These are phyloP conservation scores for Euphonia xanthogaster DNA, from an alignment of 2,797 vertebrate genomes.

Conservation along the genomic window DNA sequence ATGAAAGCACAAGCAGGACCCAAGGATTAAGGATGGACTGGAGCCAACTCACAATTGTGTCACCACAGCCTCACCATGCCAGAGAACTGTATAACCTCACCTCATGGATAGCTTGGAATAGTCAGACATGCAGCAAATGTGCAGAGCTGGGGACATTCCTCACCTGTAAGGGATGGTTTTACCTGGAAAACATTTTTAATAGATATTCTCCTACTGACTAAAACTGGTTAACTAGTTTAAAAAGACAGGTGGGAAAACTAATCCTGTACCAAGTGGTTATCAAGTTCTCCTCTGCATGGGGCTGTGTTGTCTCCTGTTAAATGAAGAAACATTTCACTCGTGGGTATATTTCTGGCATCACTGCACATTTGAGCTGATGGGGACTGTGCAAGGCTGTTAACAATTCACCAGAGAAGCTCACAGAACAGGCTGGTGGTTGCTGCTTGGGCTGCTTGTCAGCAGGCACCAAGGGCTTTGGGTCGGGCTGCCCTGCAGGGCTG, in stretches of 20 bases:
- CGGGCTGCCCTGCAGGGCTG: neutral
- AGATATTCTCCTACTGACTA: neutral
- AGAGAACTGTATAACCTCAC: neutral
- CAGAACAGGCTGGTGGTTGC: neutral
- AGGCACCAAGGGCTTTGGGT: neutral
- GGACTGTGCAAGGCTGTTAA: neutral
- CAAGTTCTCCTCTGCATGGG: neutral
- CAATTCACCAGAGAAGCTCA: neutral
- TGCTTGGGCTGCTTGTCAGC: neutral
- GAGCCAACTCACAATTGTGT: neutral
- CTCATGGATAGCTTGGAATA: neutral
- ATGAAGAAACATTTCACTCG: neutral
- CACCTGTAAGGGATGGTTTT: neutral
- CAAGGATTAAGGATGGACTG: neutral
- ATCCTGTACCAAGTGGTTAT: neutral
- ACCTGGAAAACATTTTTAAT: neutral
- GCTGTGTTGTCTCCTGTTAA: neutral
- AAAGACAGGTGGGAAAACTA: neutral
- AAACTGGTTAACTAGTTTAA: neutral
- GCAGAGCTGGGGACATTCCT: neutral
- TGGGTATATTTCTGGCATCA: neutral
- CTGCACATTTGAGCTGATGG: neutral
- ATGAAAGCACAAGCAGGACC: neutral
- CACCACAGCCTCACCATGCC: fast-evolving
- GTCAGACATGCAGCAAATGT: neutral